These are phyloP conservation scores for Pituophis catenifer DNA, from an alignment of 2,113 vertebrate species.

Conservation along the genomic window DNA sequence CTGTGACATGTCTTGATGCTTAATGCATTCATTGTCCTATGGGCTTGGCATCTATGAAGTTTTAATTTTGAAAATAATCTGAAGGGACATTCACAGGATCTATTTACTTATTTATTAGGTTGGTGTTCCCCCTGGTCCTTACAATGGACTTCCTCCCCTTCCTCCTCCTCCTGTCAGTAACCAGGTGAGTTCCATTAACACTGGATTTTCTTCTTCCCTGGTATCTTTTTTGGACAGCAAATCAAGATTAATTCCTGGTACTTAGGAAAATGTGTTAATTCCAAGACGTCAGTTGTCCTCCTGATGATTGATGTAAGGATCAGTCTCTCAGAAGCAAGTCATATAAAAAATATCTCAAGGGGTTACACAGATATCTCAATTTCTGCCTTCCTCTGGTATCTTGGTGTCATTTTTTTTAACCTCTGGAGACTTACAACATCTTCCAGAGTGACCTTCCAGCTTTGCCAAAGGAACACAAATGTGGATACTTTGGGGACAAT, in stretches of 20 bases:
- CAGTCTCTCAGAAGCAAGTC: background rate
- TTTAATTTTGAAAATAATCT: background rate
- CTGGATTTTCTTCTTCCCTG: background rate
- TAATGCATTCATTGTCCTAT: background rate
- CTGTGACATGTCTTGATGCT: background rate
- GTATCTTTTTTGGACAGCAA: background rate
- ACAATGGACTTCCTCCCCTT: background rate
- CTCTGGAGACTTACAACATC: background rate
- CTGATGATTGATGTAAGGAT: background rate
- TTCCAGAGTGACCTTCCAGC: background rate
- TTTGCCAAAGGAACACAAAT: background rate
- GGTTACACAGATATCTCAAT: background rate
- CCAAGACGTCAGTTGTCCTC: background rate
- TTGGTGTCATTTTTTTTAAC: background rate
- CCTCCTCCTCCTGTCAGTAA: no score
- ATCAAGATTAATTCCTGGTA: background rate
- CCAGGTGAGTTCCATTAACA: background rate
- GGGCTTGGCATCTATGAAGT: background rate
- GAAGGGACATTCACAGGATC: background rate
- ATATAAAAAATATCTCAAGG: background rate
- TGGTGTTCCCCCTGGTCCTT: accelerated
- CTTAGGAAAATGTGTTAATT: background rate
- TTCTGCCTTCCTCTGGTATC: background rate
- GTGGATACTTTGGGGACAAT: no score
- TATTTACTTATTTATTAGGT: background rate